Conservation (phyloP, 2,113 vertebrate species). For the Emydura subglobosa region DNA sequence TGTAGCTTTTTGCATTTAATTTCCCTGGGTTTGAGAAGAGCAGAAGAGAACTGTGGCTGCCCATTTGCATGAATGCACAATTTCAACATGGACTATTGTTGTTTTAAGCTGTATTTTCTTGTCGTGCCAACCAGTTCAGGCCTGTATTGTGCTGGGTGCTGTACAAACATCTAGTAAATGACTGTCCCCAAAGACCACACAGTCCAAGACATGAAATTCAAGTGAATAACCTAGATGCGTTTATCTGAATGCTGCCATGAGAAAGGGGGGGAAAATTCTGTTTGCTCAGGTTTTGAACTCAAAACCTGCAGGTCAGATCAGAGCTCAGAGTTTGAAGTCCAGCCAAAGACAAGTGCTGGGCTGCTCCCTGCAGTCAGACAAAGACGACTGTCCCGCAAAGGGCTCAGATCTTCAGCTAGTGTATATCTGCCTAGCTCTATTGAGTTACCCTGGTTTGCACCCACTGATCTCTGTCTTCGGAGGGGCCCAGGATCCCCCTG, state of each 20-base stretch:
- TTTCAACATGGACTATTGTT: not conserved
- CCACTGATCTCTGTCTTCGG: not conserved
- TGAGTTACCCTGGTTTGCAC: not conserved
- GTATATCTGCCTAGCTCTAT: not conserved
- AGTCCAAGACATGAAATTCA: accelerated
- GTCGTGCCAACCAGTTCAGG: not conserved
- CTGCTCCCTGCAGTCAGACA: not conserved
- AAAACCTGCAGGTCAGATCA: not conserved
- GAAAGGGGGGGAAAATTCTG: not conserved
- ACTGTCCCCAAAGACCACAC: not conserved
- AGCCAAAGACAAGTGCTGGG: not conserved
- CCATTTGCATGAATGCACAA: not conserved
- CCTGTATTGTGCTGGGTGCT: not conserved
- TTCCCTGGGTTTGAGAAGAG: not conserved
- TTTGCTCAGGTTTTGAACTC: not conserved
- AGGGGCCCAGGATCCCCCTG: not conserved
- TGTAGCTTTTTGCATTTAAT: not conserved
- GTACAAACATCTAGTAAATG: not conserved
- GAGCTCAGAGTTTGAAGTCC: not conserved
- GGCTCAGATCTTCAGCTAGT: not conserved
- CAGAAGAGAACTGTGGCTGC: not conserved
- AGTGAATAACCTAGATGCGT: not conserved
- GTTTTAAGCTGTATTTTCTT: not conserved
- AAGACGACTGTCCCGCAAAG: not conserved
- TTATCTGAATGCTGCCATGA: not conserved